Percentiles rank a stretch among this genome's conserved stretches.
Evolutionary conservation across 2,797 vertebrate species (phyloP).

Genomic region (Oreortyx pictus): DNA sequence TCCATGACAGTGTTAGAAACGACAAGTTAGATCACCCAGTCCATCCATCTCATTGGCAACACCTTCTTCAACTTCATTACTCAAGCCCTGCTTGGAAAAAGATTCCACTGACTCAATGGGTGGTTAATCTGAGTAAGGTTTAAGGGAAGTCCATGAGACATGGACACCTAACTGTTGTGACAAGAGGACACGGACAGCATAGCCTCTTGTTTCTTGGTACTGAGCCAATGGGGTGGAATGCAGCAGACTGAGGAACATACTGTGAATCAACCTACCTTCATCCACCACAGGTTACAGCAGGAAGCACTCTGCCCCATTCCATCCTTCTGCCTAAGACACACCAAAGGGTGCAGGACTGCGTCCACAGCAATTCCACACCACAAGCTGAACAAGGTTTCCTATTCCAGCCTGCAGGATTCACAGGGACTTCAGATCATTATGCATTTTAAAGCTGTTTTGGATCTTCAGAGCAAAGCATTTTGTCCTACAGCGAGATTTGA

Average conservation of each 20-base stretch:
- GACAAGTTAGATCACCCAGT: not conserved
- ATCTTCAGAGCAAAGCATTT: rapidly evolving
- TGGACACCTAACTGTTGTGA: not conserved
- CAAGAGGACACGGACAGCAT: not conserved
- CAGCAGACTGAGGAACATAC: not conserved
- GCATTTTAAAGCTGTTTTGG: not conserved
- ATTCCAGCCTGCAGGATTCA: not conserved
- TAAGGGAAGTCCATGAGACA: not conserved
- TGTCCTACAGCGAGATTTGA: not conserved
- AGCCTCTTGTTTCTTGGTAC: not conserved
- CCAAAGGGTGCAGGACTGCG: rapidly evolving
- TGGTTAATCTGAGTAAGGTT: not conserved
- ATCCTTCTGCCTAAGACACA: not conserved
- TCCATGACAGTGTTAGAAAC: not conserved
- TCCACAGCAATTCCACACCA: not conserved
- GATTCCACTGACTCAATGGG: not conserved
- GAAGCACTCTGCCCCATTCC: not conserved
- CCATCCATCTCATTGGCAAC: not conserved
- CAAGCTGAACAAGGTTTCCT: not conserved
- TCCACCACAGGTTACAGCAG: not conserved
- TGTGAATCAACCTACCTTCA: not conserved
- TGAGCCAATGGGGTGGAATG: not conserved
- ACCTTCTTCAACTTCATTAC: not conserved
- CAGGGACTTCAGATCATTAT: not conserved
- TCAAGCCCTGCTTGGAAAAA: not conserved